Conservation (phyloP, 2,888 invertebrate genomes). For the Steinernema hermaphroditum region DNA sequence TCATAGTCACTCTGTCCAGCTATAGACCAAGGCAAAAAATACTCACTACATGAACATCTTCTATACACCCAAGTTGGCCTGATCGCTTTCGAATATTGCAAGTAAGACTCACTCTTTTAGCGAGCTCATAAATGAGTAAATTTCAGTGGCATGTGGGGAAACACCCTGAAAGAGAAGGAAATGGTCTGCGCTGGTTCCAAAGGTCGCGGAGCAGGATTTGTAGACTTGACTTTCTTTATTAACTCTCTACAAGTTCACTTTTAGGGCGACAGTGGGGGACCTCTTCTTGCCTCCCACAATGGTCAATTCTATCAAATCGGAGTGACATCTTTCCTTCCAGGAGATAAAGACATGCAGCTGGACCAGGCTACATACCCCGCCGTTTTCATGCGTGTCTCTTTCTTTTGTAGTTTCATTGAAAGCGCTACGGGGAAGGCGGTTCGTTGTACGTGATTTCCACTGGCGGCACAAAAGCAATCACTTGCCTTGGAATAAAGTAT, state of each 20-base stretch:
- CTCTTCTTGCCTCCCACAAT: not conserved
- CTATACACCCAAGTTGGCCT: not conserved
- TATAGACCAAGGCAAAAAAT: not conserved
- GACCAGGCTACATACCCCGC: too few species aligned
- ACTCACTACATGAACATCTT: not conserved
- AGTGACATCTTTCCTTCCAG: not conserved
- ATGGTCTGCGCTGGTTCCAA: slow-evolving; percentile 9
- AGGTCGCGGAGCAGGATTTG: not conserved
- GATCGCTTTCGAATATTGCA: not conserved
- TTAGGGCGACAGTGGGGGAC: not conserved
- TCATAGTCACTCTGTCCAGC: too few species aligned
- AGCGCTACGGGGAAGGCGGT: not conserved
- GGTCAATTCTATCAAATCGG: not conserved
- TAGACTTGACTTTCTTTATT: not conserved
- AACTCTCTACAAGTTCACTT: too few species aligned
- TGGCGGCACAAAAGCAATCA: too few species aligned
- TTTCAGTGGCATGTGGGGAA: not conserved
- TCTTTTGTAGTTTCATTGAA: not conserved
- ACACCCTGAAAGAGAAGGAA: not conserved
- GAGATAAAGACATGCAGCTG: too few species aligned
- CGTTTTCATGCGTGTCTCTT: not conserved
- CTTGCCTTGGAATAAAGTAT: too few species aligned
- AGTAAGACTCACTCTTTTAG: not conserved
- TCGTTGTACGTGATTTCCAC: too few species aligned
- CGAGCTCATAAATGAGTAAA: not conserved